Percentiles rank a stretch among this genome's conserved stretches.
phyloP scores from a whole-genome alignment of 2,797 vertebrate genomes.

The Apogon hyalosoma region DNA sequence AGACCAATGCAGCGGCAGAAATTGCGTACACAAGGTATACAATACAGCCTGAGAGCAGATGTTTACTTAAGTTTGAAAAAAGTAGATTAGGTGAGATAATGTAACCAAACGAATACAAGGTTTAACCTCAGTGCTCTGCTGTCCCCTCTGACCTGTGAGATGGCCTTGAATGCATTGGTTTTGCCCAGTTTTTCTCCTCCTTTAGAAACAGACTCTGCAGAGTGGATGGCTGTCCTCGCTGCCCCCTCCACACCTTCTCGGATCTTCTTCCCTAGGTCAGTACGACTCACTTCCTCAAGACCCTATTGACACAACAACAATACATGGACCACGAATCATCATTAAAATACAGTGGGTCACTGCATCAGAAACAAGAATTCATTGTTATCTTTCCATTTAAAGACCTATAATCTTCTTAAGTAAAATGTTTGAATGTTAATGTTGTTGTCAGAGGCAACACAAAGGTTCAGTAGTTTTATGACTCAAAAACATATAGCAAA shows the following conservation, averaged over 20 bases:
- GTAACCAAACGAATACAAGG: neutral
- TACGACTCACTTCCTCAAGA: slow-evolving; percentile 89
- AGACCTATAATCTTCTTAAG: no score
- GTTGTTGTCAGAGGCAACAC: no score
- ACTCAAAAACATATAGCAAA: neutral
- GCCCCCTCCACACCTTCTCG: slow-evolving; percentile 92
- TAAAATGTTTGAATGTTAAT: no score
- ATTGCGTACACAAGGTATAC: no score
- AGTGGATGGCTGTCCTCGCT: slow-evolving; percentile 88
- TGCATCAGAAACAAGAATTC: neutral
- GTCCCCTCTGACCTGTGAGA: slow-evolving; percentile 87
- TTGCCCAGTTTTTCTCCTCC: slow-evolving; percentile 91
- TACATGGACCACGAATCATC: neutral
- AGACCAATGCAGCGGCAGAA: no score
- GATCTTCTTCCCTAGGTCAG: slow-evolving; percentile 91
- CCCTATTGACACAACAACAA: slow-evolving; percentile 75
- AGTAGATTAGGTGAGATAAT: neutral
- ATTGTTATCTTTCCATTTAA: neutral
- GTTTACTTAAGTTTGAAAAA: no score
- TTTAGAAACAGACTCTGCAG: slow-evolving; percentile 89
- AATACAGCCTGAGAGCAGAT: no score
- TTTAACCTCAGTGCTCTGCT: neutral
- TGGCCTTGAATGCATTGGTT: slow-evolving; percentile 88
- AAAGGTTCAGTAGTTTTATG: neutral
- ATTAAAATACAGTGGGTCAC: neutral